Percentiles rank a stretch among this genome's conserved stretches.
Conservation (phyloP, 2,888 invertebrate genomes). For the Pristionchus maxplancki region DNA sequence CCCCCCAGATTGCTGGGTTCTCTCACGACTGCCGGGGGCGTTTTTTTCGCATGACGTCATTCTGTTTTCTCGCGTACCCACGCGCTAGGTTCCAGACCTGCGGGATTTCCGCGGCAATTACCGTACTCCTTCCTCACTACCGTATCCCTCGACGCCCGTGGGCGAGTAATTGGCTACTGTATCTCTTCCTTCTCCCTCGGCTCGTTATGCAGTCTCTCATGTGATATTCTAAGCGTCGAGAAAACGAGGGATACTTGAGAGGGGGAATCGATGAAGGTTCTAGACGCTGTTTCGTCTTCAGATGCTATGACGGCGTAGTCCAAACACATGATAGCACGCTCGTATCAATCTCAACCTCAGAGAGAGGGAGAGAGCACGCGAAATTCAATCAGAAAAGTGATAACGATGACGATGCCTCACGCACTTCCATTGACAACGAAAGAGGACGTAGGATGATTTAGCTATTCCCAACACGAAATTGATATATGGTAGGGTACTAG, state of each 20-base stretch:
- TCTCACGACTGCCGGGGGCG: background rate
- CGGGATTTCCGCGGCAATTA: background rate
- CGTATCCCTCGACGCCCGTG: background rate
- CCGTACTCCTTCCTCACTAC: background rate
- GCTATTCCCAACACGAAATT: too few relatives aligned
- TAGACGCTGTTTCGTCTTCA: background rate
- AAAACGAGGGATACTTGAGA: slow-evolving; percentile 26
- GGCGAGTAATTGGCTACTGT: slow-evolving; percentile 1
- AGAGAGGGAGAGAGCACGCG: too few relatives aligned
- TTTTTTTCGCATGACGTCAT: slow-evolving; percentile 31
- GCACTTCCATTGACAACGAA: background rate
- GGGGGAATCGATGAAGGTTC: slow-evolving; percentile 26
- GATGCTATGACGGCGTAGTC: background rate
- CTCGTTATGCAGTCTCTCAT: slow-evolving; percentile 18
- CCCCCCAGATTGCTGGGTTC: background rate
- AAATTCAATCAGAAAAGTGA: background rate
- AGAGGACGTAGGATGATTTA: too few relatives aligned
- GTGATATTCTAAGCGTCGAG: background rate
- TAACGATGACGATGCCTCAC: background rate
- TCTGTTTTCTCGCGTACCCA: background rate
- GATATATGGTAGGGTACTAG: too few relatives aligned
- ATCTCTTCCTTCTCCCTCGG: background rate
- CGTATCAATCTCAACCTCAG: too few relatives aligned
- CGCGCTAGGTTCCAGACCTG: slow-evolving; percentile 1
- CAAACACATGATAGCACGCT: background rate